phyloP scores from a whole-genome alignment of 2,113 vertebrate species.

The Silurus meridionalis region DNA sequence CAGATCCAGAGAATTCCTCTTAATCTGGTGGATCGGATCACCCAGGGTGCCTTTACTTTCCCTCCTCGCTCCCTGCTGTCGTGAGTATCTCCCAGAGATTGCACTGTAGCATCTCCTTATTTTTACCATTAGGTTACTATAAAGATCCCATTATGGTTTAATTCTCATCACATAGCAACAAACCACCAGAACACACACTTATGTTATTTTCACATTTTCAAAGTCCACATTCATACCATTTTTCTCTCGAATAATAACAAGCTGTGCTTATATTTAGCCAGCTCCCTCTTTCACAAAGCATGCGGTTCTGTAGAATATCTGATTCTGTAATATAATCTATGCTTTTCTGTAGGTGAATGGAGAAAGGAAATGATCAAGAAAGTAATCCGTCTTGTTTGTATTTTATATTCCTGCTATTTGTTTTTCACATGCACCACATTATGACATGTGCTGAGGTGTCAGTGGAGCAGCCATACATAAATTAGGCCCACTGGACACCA shows the following conservation, averaged over 20 bases:
- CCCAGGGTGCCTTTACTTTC: slow-evolving; percentile 71
- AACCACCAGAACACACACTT: background rate
- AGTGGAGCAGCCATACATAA: background rate
- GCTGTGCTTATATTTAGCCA: background rate
- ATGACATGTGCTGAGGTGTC: background rate
- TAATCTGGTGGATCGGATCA: slow-evolving; percentile 69
- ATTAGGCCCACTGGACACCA: background rate
- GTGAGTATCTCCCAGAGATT: slow-evolving; percentile 67
- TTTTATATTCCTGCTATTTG: background rate
- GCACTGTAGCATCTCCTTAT: too few relatives aligned
- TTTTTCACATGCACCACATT: background rate
- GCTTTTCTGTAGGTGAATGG: background rate
- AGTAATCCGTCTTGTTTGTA: background rate
- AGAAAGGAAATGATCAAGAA: background rate
- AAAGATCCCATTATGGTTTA: background rate
- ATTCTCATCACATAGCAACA: background rate
- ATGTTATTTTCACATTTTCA: background rate
- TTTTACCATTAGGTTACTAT: background rate
- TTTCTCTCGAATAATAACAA: background rate
- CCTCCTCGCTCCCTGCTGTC: slow-evolving; percentile 73
- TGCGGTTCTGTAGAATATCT: background rate
- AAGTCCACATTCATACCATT: background rate
- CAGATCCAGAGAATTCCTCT: slow-evolving; percentile 71
- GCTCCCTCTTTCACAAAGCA: background rate
- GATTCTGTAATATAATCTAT: background rate